These are phyloP conservation scores for Orthonevra nobilis DNA, from an alignment of 2,888 invertebrate genomes.

Conservation along the genomic window DNA sequence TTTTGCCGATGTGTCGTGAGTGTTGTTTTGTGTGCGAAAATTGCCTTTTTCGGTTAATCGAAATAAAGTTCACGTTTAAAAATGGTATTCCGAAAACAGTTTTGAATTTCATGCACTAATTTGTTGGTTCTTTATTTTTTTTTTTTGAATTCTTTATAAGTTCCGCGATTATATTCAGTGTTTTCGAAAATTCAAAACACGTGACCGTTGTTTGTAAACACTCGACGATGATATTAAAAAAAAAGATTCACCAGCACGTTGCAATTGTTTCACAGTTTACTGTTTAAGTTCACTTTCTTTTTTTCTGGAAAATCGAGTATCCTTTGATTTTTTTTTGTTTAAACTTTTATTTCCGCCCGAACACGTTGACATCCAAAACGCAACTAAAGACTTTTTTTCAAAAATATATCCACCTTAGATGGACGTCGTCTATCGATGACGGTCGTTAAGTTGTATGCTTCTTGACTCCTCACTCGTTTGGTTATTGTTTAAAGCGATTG, in stretches of 20 bases:
- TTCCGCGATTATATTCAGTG: background rate
- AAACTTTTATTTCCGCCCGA: slow-evolving; percentile 72
- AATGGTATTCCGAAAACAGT: background rate
- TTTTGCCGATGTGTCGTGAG: slow-evolving; percentile 51
- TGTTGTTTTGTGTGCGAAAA: slow-evolving; percentile 73
- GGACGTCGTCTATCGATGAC: slow-evolving; percentile 73
- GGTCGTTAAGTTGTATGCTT: slow-evolving; percentile 33
- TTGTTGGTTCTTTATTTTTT: slow-evolving; percentile 3
- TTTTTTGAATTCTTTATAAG: background rate
- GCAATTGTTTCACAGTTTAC: too few relatives aligned
- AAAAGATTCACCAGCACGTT: too few relatives aligned
- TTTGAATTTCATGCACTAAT: slow-evolving; percentile 15
- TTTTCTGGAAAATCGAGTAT: background rate
- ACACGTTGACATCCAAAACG: slow-evolving; percentile 80
- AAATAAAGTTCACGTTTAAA: slow-evolving; percentile 18
- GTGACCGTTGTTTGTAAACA: slow-evolving; percentile 64
- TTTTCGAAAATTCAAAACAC: slow-evolving; percentile 32
- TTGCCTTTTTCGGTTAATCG: slow-evolving; percentile 75
- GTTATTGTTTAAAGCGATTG: slow-evolving; percentile 4
- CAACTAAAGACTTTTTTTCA: slow-evolving; percentile 77
- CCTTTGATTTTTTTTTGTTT: background rate
- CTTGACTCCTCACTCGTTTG: slow-evolving; percentile 37
- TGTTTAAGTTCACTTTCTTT: too few relatives aligned
- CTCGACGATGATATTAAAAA: too few relatives aligned
- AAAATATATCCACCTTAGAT: slow-evolving; percentile 79